These are phyloP conservation scores for Sycophila texana DNA, from an alignment of 2,888 invertebrate species.

Conservation along the genomic window DNA sequence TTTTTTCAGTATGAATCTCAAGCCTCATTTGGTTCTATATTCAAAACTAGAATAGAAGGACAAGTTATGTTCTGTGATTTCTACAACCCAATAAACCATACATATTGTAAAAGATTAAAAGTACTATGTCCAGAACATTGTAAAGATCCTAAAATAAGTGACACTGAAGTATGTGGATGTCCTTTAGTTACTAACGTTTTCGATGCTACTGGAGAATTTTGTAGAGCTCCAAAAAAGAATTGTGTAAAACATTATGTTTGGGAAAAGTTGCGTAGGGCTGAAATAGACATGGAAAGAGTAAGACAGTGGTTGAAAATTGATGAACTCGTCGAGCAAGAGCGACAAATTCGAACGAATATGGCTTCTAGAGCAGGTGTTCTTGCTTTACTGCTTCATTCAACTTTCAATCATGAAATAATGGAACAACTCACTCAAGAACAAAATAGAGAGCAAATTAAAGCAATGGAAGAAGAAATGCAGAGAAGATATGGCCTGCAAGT, in stretches of 20 bases:
- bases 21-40: slow-evolving; percentile 96
- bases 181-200: slow-evolving; percentile 92
- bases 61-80: slow-evolving; percentile 99
- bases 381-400: slow-evolving; percentile 96
- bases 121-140: slow-evolving; percentile 98
- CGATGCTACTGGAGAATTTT: slow-evolving; percentile 90
- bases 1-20: slow-evolving; percentile 91
- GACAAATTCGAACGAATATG: slow-evolving; percentile 86
- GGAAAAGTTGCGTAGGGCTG: slow-evolving; percentile 95
- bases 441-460: slow-evolving; percentile 77
- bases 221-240: slow-evolving; percentile 90
- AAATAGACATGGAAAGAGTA: slow-evolving; percentile 96
- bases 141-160: slow-evolving; percentile 93
- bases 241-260: slow-evolving; percentile 95
- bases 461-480: slow-evolving; percentile 76
- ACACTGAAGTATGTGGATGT: slow-evolving; percentile 94
- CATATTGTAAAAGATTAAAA: slow-evolving; percentile 96
- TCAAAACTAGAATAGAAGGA: slow-evolving; percentile 94
- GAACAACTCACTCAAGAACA: slow-evolving; percentile 81
- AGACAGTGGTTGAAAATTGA: slow-evolving; percentile 95
- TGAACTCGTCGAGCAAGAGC: slow-evolving; percentile 94
- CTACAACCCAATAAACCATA: slow-evolving; percentile 90
- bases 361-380: slow-evolving; percentile 92
- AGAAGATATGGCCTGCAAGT: slow-evolving; percentile 63
- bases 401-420: slow-evolving; percentile 95